These are phyloP conservation scores for Cephalophus harveyi DNA, from an alignment of 2,113 vertebrate genomes.

Conservation along the genomic window DNA sequence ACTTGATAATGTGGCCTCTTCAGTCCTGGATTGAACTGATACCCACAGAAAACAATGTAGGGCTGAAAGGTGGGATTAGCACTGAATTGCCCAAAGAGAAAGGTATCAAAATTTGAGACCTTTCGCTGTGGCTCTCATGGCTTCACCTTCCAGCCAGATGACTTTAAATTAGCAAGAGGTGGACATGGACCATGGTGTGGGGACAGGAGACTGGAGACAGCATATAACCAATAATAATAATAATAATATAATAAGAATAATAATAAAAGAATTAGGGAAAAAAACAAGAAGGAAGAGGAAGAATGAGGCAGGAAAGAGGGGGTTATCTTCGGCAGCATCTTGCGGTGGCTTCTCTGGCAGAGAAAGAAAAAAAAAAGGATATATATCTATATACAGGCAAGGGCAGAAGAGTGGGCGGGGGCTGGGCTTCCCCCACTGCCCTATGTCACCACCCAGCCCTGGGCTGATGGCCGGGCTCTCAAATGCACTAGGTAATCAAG, in stretches of 20 bases:
- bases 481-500: constrained; percentile 84
- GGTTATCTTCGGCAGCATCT: constrained; percentile 86
- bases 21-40: constrained; percentile 5
- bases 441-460: constrained; percentile 56
- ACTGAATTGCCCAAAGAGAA: background rate
- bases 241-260: constrained; percentile 78
- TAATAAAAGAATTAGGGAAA: constrained; percentile 68
- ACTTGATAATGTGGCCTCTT: background rate
- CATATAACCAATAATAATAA: constrained; percentile 77
- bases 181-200: background rate
- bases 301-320: constrained; percentile 77
- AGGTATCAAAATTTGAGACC: background rate
- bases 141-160: constrained; percentile 27
- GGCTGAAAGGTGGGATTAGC: background rate
- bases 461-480: constrained; percentile 65
- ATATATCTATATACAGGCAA: constrained; percentile 82
- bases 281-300: constrained; percentile 78
- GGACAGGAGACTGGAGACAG: constrained; percentile 51
- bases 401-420: constrained; percentile 53
- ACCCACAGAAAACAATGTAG: background rate
- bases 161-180: constrained; percentile 42
- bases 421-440: constrained; percentile 41
- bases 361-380: constrained; percentile 76
- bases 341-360: constrained; percentile 82
- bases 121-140: background rate